Base-by-base conservation (phyloP, 2,797 vertebrate species). In the Anguilla obscura region DNA sequence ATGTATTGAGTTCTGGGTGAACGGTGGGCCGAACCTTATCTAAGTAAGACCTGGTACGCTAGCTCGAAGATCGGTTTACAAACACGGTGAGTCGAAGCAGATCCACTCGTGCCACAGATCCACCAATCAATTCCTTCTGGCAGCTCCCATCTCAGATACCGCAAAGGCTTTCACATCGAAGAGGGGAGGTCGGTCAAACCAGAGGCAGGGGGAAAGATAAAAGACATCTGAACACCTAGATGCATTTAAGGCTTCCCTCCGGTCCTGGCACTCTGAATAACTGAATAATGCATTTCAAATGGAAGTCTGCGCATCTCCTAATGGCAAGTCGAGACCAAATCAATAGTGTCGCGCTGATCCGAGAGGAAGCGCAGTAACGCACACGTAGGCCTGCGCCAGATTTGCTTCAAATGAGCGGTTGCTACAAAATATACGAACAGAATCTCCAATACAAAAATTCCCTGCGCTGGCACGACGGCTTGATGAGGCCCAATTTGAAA, bases 151-250 rank as follows among this genome's bases (percentile, higher is more conserved):
- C 50, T 76, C 54, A 24, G 93, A 94, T 92, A 90, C 84, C 88
- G 85, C 52, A 33, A 93, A 94, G 93, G 85, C 90, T 54, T 80
- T 89, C 89, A 92, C 94, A 91, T 95, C 92, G 94, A 95, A 94
- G 93, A 87, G 12, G 0, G 87, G 87, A 86, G 92, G 93, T 66
- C n/a, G 66, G 48, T 71, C 36, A 63, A 69, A 14, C 24, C 8
- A 79, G 69, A 40, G 52, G 6, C 52, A 30, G 69, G 66, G 80
- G 80, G 9, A 45, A 45, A 83, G 88, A 60, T 52, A 87, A 60
- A 27, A 84, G 74, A 8, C 36, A 58, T 84, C 36, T 48, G 50
- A 74, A 58, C 85, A 52, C 66, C 85, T 74, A 45, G 66, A 88
- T 24, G 79, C 79, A 50, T 82, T 50, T 50, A 50, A n/a, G 10